Percentiles rank a stretch among this genome's conserved stretches.
Evolutionary conservation across 2,888 invertebrate genomes (phyloP).

Genomic region (Lepidochrysops patricia): DNA sequence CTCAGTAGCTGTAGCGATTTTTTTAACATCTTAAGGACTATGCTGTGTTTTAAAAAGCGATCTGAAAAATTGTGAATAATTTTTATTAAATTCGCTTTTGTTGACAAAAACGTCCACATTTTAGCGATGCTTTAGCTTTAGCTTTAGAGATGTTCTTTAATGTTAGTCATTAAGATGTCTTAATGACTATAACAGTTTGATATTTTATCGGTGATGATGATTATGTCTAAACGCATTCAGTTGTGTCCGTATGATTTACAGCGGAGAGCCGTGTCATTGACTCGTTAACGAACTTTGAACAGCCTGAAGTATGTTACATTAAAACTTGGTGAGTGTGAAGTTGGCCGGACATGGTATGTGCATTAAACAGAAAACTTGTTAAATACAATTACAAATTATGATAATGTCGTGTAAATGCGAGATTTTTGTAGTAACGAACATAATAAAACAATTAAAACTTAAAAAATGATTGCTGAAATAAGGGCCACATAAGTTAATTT

Average conservation of each 20-base stretch:
- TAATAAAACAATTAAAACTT: neutral
- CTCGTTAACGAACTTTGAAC: slow-evolving; percentile 32
- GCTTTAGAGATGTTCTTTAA: too few species aligned
- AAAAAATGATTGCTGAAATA: neutral
- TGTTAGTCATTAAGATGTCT: too few species aligned
- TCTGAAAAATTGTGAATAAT: too few species aligned
- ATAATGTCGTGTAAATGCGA: neutral
- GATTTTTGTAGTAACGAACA: neutral
- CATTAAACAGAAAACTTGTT: slow-evolving; percentile 46
- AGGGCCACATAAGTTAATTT: neutral
- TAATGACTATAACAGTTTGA: too few species aligned
- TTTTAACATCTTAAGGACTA: too few species aligned
- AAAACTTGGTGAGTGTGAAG: slow-evolving; percentile 58
- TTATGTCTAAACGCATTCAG: slow-evolving; percentile 8
- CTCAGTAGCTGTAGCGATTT: too few species aligned
- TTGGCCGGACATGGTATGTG: slow-evolving; percentile 49
- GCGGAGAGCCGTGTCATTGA: slow-evolving; percentile 30
- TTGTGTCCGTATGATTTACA: slow-evolving; percentile 26
- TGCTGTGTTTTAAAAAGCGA: too few species aligned
- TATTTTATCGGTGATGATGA: neutral
- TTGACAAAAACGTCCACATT: too few species aligned
- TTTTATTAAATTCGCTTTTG: too few species aligned
- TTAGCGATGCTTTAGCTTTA: too few species aligned
- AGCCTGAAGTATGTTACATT: slow-evolving; percentile 41
- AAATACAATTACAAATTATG: neutral